Conservation (phyloP, 1,140 invertebrate genomes). For the Ptiloglossa arizonensis region DNA sequence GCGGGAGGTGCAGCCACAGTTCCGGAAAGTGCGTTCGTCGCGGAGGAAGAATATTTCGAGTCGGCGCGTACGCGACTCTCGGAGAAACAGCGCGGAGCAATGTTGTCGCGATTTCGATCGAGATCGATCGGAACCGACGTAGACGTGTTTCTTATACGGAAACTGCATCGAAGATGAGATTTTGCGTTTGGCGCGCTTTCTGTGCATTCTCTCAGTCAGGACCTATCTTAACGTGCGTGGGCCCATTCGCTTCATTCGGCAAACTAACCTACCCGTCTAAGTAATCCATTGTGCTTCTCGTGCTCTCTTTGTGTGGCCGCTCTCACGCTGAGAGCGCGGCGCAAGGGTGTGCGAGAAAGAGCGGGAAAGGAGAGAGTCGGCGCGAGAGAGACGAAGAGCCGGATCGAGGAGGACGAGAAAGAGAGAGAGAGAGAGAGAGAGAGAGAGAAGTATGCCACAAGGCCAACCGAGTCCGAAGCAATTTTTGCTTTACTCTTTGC, state of each 20-base stretch:
- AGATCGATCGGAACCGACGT: neutral
- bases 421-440: conserved; percentile 45
- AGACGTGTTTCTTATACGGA: neutral
- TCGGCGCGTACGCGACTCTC: too few relatives aligned
- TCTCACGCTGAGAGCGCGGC: conserved; percentile 74
- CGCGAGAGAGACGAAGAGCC: conserved; percentile 11
- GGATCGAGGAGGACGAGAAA: conserved; percentile 29
- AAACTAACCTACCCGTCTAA: conserved; percentile 80
- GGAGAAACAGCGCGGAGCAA: too few relatives aligned
- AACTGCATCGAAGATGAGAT: conserved; percentile 20
- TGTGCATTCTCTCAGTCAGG: conserved; percentile 72
- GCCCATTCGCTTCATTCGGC: conserved; percentile 71
- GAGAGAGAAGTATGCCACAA: conserved; percentile 73
- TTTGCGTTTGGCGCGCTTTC: conserved; percentile 63
- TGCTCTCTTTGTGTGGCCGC: conserved; percentile 75
- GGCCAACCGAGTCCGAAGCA: conserved; percentile 71
- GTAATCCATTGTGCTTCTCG: conserved; percentile 78
- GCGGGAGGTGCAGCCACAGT: too few relatives aligned
- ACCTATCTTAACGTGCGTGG: conserved; percentile 80
- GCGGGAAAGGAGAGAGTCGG: conserved; percentile 36
- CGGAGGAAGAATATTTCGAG: too few relatives aligned
- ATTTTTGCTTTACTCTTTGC: conserved; percentile 70
- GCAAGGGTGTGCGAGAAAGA: conserved; percentile 64
- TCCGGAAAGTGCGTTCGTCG: too few relatives aligned
- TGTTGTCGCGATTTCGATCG: neutral